Percentiles rank a stretch among this genome's conserved stretches.
phyloP scores from a whole-genome alignment of 2,113 vertebrate species.

The Pipa parva region DNA sequence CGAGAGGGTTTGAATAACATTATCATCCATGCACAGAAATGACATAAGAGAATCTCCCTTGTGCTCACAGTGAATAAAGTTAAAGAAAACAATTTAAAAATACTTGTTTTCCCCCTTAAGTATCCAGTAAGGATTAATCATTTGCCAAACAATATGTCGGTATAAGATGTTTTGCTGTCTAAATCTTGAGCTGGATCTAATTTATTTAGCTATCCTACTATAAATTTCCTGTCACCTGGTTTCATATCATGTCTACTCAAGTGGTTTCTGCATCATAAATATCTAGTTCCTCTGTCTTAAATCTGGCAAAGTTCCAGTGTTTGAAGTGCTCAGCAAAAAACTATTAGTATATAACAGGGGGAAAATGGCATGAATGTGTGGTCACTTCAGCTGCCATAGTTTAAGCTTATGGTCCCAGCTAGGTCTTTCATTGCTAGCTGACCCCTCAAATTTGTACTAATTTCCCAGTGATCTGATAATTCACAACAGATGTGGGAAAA shows the following conservation, averaged over 20 bases:
- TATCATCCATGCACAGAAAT: too few relatives aligned
- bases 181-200: not conserved
- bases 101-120: too few relatives aligned
- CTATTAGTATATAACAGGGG: not conserved
- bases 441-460: constrained; percentile 11
- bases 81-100: too few relatives aligned
- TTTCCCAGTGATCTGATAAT: constrained; percentile 20
- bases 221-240: constrained; percentile 19
- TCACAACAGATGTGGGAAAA: constrained; percentile 14
- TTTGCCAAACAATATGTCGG: too few relatives aligned
- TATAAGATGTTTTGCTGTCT: constrained; percentile 1
- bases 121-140: too few relatives aligned
- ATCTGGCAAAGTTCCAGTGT: not conserved
- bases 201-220: not conserved
- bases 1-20: too few relatives aligned
- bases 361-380: not conserved
- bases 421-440: constrained; percentile 5
- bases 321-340: constrained; percentile 4
- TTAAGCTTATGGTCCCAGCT: constrained; percentile 1
- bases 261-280: constrained; percentile 3
- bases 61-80: too few relatives aligned
- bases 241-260: constrained; percentile 8
- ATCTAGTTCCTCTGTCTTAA: not conserved
- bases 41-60: too few relatives aligned
- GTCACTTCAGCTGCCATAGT: not conserved